Conservation (phyloP, 1,140 invertebrate genomes). For the Babylonia areolata region DNA sequence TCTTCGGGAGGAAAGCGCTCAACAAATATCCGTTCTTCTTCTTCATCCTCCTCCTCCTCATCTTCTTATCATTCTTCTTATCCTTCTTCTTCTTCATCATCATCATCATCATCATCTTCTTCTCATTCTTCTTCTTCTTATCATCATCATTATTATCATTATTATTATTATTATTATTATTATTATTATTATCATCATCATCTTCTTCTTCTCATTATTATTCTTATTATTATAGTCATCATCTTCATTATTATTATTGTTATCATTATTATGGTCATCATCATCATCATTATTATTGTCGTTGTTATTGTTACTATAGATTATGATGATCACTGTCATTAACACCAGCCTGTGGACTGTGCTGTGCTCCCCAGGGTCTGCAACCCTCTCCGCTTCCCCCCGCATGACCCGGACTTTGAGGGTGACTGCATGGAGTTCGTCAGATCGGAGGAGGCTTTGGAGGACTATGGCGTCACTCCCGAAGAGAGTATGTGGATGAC, state of each 20-base stretch:
- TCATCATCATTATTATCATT: not conserved
- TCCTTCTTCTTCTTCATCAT: not conserved
- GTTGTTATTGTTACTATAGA: not conserved
- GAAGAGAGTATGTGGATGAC: too few relatives aligned
- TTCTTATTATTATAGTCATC: not conserved
- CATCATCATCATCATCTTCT: not conserved
- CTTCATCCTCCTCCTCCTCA: too few relatives aligned
- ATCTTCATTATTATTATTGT: not conserved
- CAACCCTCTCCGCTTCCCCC: conserved; percentile 12
- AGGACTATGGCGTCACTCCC: not conserved
- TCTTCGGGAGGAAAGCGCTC: too few relatives aligned
- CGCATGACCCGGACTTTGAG: not conserved
- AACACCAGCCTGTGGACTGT: too few relatives aligned
- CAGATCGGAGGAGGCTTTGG: not conserved
- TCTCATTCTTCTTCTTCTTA: not conserved
- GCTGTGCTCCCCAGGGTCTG: not conserved
- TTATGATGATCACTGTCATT: too few relatives aligned
- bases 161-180: not conserved
- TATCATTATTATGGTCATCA: not conserved
- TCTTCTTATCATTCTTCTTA: too few relatives aligned
- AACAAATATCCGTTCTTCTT: too few relatives aligned
- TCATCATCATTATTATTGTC: not conserved
- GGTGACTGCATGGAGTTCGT: conserved; percentile 31
- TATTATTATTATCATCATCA: not conserved
- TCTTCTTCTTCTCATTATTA: too few relatives aligned